Evolutionary conservation across 2,797 vertebrate genomes (phyloP).

Genomic region (Borostomias antarcticus): DNA sequence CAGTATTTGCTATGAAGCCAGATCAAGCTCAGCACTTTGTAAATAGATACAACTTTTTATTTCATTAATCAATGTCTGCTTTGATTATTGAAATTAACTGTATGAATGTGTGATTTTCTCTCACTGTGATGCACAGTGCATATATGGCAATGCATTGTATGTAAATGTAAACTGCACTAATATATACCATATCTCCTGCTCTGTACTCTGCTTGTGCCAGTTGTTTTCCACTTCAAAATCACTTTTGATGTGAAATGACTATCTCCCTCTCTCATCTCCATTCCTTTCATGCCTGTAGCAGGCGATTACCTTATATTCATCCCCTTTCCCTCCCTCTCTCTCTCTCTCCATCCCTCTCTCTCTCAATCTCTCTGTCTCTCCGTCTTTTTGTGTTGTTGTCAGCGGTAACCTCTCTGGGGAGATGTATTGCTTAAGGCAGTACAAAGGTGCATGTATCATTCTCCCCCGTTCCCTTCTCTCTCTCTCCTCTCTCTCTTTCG

Average conservation of each 20-base stretch:
- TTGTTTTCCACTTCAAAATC: conserved; percentile 41
- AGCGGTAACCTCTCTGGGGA: conserved; percentile 69
- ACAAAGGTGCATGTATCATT: conserved; percentile 65
- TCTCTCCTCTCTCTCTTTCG: conserved; percentile 26
- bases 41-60: background rate
- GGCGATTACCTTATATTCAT: conserved; percentile 58
- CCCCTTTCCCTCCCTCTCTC: conserved; percentile 12
- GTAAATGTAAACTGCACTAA: background rate
- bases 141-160: background rate
- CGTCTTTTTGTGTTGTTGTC: conserved; percentile 64
- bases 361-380: conserved; percentile 36
- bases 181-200: background rate
- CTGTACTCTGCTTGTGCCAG: conserved; percentile 35
- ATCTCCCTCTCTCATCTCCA: conserved; percentile 43
- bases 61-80: too few relatives aligned
- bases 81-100: too few relatives aligned
- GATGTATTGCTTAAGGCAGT: conserved; percentile 77
- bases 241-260: conserved; percentile 38
- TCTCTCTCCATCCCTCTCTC: conserved; percentile 29
- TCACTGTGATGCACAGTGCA: background rate
- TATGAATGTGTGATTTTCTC: background rate
- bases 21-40: background rate
- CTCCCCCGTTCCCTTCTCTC: conserved; percentile 16
- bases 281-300: conserved; percentile 45
- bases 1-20: conserved; percentile 13